phyloP scores from a whole-genome alignment of 2,888 invertebrate species.

The Sipha maydis region DNA sequence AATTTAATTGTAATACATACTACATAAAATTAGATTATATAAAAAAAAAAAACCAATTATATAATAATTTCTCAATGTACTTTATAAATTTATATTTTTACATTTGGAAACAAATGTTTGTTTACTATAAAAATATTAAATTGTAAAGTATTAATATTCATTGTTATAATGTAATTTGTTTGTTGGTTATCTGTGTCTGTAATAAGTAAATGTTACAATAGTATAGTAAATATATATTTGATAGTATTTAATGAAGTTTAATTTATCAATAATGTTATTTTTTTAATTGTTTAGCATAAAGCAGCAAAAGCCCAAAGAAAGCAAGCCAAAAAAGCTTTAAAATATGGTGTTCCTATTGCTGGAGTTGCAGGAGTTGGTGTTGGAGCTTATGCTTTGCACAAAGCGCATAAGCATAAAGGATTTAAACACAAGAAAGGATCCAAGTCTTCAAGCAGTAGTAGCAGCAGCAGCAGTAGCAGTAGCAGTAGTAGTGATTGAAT shows the following conservation, averaged over 20 bases:
- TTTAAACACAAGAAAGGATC: constrained; percentile 40
- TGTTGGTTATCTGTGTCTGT: too few species aligned
- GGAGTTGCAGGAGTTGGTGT: constrained; percentile 68
- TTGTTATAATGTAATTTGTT: too few species aligned
- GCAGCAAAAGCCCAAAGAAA: constrained; percentile 66
- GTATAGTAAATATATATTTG: too few species aligned
- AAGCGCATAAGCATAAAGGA: constrained; percentile 66
- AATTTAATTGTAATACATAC: too few species aligned
- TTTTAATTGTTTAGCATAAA: constrained; percentile 65
- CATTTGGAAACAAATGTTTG: too few species aligned
- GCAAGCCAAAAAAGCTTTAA: constrained; percentile 69
- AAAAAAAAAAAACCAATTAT: too few species aligned
- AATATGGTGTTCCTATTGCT: constrained; percentile 68
- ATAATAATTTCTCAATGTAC: too few species aligned
- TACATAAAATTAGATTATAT: too few species aligned
- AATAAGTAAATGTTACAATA: too few species aligned
- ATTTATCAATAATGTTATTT: constrained; percentile 13
- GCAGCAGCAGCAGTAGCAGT: constrained; percentile 63
- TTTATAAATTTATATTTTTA: too few species aligned
- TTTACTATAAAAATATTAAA: too few species aligned
- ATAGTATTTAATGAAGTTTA: neutral
- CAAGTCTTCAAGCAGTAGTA: constrained; percentile 62
- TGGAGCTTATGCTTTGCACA: constrained; percentile 72
- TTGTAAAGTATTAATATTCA: too few species aligned
- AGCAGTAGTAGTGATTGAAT: constrained; percentile 44